Conservation (phyloP, 1,140 invertebrate genomes). For the Octopus bimaculoides region DNA sequence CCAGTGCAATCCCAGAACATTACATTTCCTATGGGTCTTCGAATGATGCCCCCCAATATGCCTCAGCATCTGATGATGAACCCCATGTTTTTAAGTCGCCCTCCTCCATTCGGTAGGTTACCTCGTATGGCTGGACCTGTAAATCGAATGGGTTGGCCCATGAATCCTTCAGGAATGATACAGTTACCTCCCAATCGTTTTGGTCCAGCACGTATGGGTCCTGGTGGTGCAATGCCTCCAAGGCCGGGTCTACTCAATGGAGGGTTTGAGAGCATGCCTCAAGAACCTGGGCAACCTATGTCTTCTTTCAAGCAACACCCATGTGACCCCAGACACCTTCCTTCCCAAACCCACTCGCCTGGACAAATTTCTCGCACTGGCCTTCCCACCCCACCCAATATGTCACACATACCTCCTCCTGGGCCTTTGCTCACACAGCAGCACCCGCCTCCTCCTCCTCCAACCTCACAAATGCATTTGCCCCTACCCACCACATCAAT, state of each 20-base stretch:
- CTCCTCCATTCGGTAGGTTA: slow-evolving; percentile 12
- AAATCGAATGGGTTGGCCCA: slow-evolving; percentile 28
- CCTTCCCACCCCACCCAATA: not conserved
- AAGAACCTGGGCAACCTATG: slow-evolving; percentile 22
- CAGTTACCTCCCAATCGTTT: slow-evolving; percentile 30
- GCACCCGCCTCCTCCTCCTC: not conserved
- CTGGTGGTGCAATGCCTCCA: slow-evolving; percentile 19
- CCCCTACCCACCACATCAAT: not conserved
- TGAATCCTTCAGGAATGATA: slow-evolving; percentile 27
- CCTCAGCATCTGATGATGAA: slow-evolving; percentile 21
- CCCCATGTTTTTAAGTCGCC: slow-evolving; percentile 16
- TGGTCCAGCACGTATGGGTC: slow-evolving; percentile 21
- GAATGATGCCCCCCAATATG: slow-evolving; percentile 11
- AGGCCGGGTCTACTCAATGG: slow-evolving; percentile 28
- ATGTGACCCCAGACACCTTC: slow-evolving; percentile 4
- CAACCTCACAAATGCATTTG: slow-evolving; percentile 1
- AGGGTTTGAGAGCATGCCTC: slow-evolving; percentile 26
- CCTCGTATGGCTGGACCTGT: slow-evolving; percentile 22
- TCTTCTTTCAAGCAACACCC: slow-evolving; percentile 17
- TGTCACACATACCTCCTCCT: slow-evolving; percentile 19
- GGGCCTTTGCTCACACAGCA: slow-evolving; percentile 8
- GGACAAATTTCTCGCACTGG: slow-evolving; percentile 13
- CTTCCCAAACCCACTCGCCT: slow-evolving; percentile 19
- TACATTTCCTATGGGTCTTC: slow-evolving; percentile 10
- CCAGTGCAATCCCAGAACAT: slow-evolving; percentile 18